Evolutionary conservation across 2,797 vertebrate species (phyloP).

Genomic region (Myoxocephalus aenaeus): DNA sequence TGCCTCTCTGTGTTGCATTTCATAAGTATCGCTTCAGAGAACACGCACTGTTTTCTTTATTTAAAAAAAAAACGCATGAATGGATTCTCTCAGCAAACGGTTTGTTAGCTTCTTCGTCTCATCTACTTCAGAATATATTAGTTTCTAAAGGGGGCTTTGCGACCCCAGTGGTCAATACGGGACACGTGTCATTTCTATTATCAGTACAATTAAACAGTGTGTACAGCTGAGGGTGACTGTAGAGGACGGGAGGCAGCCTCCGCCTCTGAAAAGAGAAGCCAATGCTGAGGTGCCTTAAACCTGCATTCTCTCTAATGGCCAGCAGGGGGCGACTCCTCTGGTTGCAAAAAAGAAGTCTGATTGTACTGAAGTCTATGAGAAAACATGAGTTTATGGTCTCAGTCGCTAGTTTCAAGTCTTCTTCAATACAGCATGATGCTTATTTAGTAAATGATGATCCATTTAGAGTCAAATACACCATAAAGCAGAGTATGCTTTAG

Average conservation of each 20-base stretch:
- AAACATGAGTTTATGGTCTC: neutral
- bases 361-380: too few species aligned
- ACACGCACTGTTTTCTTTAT: too few species aligned
- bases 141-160: neutral
- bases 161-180: neutral
- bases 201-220: neutral
- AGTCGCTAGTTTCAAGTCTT: neutral
- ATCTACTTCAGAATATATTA: neutral
- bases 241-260: too few species aligned
- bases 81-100: neutral
- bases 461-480: too few species aligned
- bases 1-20: neutral
- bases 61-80: neutral
- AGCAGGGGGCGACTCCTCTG: too few species aligned
- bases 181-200: neutral
- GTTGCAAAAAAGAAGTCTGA: too few species aligned
- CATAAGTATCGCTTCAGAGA: neutral
- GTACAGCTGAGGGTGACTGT: neutral
- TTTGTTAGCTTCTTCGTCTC: neutral
- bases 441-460: too few species aligned
- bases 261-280: too few species aligned
- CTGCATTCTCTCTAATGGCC: too few species aligned
- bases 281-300: too few species aligned
- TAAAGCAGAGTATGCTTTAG: too few species aligned
- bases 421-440: too few species aligned